Evolutionary conservation across 2,888 invertebrate species (phyloP), one percentile per base, ranked within the genome.

Genomic region (Drosophila longiperda): DNA sequence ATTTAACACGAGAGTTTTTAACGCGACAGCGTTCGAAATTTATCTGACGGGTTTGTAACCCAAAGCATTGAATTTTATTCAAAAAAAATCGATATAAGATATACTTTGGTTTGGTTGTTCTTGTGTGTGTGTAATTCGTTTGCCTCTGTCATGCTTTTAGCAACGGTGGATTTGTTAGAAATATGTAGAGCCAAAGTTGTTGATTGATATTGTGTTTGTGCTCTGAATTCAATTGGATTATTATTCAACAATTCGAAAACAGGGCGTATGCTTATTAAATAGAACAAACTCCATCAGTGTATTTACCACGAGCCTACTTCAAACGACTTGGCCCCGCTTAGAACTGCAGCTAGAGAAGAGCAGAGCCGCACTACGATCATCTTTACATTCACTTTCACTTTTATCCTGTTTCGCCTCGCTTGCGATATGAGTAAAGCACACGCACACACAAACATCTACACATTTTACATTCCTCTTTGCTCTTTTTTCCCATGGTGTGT

Each of bases 41-140:
- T 82, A 89, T 89, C 84, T 84, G 89, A 81, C 82, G 64, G 69
- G 65, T 66, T 54, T 80, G 80, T 80, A 78, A 75, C 33, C 67
- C 67, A 68, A 68, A 40, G 73, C 80, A 67, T 75, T 72, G 50
- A 53, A 55, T 88, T 83, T 80, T 83, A 83, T 73, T 73, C 65
- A 55, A 71, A 58, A 58, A 54, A 45, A 26, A 61, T 62, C 17
- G 49, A 61, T 65, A 73, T 62, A 73, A 79, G 85, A 85, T 87
- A 80, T 85, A 74, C 73, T 83, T 34, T 57, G 48, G 42, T 49
- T 15, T 23, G 20, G 34, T 38, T 20, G 15, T 20, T 42, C 38
- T 34, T 48, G 11, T 26, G 33, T 64, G 45, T 33, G 40, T n/a
- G 11, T 40, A 6, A 52, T 52, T 50, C 53, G 52, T 63, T 50